These are phyloP conservation scores for Patella ulyssiponensis DNA, from an alignment of 2,888 invertebrate genomes.

Conservation along the genomic window DNA sequence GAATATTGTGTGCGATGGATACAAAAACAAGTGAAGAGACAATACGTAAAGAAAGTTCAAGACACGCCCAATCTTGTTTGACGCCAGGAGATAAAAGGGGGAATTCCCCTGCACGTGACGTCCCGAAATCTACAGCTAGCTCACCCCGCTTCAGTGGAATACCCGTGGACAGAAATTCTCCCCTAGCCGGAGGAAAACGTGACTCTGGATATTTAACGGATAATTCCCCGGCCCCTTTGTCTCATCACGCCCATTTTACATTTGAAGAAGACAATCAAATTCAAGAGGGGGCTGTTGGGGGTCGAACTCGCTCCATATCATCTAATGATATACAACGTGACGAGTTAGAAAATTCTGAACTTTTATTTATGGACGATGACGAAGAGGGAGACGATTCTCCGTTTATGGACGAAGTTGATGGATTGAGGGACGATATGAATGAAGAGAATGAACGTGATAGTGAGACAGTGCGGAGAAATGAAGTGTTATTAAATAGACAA, in stretches of 20 bases:
- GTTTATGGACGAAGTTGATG: conserved; percentile 16
- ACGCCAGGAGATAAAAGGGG: conserved; percentile 14
- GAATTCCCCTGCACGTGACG: conserved; percentile 10
- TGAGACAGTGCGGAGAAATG: not conserved
- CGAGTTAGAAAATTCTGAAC: conserved; percentile 15
- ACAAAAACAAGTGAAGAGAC: not conserved
- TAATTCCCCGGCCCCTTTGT: conserved; percentile 52
- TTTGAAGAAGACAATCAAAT: conserved; percentile 38
- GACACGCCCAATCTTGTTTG: not conserved
- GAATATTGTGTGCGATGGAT: not conserved
- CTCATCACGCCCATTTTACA: conserved; percentile 42
- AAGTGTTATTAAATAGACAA: not conserved
- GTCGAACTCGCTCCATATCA: not conserved
- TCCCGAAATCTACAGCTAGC: conserved; percentile 14
- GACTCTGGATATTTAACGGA: conserved; percentile 65
- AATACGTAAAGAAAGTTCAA: too few species aligned
- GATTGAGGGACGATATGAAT: too few species aligned
- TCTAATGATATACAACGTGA: not conserved
- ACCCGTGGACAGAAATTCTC: not conserved
- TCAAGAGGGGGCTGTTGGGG: conserved; percentile 21
- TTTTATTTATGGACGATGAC: conserved; percentile 22
- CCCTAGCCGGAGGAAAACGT: conserved; percentile 25
- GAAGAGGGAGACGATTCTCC: conserved; percentile 33
- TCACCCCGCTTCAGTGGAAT: conserved; percentile 13
- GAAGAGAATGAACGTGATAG: conserved; percentile 2